These are phyloP conservation scores for Helostoma temminkii DNA, from an alignment of 2,797 vertebrate species.

Conservation along the genomic window DNA sequence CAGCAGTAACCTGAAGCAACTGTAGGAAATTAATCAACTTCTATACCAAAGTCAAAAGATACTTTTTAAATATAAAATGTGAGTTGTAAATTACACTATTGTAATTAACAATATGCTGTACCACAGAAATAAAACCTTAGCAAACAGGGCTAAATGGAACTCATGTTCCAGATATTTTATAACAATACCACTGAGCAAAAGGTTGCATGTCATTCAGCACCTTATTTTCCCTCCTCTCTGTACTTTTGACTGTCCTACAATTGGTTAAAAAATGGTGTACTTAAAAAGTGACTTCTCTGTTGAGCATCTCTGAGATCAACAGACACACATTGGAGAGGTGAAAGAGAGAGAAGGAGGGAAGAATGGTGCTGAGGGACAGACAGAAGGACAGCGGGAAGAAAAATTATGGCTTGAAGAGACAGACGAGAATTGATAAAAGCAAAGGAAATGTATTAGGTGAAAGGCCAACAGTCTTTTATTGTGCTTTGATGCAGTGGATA, in stretches of 20 bases:
- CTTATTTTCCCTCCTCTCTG: conserved; percentile 1
- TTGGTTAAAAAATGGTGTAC: conserved; percentile 30
- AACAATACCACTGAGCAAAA: too few relatives aligned
- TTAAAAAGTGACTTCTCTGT: conserved; percentile 46
- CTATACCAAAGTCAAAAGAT: background rate
- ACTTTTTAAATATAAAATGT: background rate
- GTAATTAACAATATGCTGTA: too few relatives aligned
- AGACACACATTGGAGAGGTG: conserved; percentile 17
- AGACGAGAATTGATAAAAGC: conserved; percentile 51
- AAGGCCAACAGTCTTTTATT: conserved; percentile 48
- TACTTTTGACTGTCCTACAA: too few relatives aligned
- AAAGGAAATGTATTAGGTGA: conserved; percentile 52
- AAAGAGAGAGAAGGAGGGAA: conserved; percentile 39
- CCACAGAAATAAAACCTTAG: conserved; percentile 12
- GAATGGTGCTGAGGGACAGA: conserved; percentile 32
- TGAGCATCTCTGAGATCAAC: conserved; percentile 30
- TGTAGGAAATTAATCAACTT: background rate
- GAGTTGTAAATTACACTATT: too few relatives aligned
- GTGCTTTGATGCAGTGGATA: conserved; percentile 57
- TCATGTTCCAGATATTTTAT: too few relatives aligned
- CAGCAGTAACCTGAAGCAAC: background rate
- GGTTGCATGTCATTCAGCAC: background rate
- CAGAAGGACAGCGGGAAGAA: conserved; percentile 24
- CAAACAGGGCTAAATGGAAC: background rate
- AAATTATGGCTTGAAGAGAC: conserved; percentile 26